These are phyloP conservation scores for Drosophila sproati DNA, from an alignment of 1,140 invertebrate genomes.

Conservation along the genomic window DNA sequence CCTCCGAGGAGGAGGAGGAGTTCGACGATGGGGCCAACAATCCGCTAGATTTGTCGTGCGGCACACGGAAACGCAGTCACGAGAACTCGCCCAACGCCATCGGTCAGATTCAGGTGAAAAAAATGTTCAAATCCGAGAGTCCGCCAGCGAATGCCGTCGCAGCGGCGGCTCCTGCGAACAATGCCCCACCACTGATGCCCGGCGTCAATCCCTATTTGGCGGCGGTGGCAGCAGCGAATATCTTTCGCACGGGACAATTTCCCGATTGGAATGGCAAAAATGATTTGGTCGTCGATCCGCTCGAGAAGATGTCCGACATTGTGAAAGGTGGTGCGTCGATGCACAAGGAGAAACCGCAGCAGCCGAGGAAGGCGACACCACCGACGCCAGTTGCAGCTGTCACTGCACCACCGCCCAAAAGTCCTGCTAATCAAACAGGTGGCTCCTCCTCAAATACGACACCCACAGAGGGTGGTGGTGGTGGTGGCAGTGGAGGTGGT, in stretches of 20 bases:
- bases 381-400: constrained; percentile 37
- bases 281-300: constrained; percentile 91
- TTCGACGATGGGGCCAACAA: constrained; percentile 77
- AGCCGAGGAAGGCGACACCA: constrained; percentile 84
- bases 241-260: constrained; percentile 89
- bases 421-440: constrained; percentile 46
- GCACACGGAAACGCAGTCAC: constrained; percentile 88
- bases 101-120: constrained; percentile 80
- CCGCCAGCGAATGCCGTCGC: constrained; percentile 86
- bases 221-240: constrained; percentile 90
- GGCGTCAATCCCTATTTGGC: constrained; percentile 92
- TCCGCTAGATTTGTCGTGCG: constrained; percentile 92
- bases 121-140: constrained; percentile 85
- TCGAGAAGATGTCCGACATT: constrained; percentile 96
- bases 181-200: constrained; percentile 89
- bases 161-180: constrained; percentile 87
- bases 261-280: constrained; percentile 92
- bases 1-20: constrained; percentile 85
- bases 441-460: constrained; percentile 53
- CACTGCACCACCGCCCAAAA: constrained; percentile 51
- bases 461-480: constrained; percentile 74
- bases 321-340: constrained; percentile 56
- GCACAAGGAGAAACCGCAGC: constrained; percentile 11
- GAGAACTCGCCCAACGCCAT: constrained; percentile 68
- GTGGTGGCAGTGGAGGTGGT: constrained; percentile 79